A percentile compares a stretch with the other conserved stretches of the same genome.
Conservation (phyloP, 2,797 vertebrate genomes). For the Onychomys leucogaster region DNA sequence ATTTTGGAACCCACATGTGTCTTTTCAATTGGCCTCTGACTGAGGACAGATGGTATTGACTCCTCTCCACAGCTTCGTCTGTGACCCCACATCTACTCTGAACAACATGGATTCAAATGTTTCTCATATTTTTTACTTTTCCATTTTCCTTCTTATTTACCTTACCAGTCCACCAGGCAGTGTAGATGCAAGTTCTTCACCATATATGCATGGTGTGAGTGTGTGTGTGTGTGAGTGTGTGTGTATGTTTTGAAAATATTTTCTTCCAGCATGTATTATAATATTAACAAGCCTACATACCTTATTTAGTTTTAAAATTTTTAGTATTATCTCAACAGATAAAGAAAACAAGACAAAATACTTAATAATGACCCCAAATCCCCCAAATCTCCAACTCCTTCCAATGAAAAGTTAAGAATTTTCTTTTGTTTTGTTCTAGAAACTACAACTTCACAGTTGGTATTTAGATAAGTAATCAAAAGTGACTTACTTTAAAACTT, state of each 20-base stretch:
- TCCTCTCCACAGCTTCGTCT: neutral
- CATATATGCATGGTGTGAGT: neutral
- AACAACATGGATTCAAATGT: neutral
- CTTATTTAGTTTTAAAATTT: neutral
- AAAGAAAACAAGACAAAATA: neutral
- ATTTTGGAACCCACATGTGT: accelerated
- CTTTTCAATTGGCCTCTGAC: neutral
- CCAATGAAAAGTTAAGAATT: neutral
- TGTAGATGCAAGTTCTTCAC: neutral
- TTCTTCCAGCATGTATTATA: neutral
- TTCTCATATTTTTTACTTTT: neutral
- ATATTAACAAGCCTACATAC: neutral
- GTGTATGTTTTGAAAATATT: neutral
- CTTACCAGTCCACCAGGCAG: neutral
- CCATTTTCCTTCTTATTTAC: neutral
- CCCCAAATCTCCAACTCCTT: neutral
- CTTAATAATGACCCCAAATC: neutral
- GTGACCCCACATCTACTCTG: neutral
- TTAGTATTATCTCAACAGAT: neutral
- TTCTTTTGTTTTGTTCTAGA: neutral
- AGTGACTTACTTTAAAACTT: neutral
- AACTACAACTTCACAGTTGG: neutral
- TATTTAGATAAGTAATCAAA: neutral
- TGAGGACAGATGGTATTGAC: neutral
- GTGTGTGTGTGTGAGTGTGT: neutral